Percentiles rank a stretch among this genome's conserved stretches.
phyloP scores from a whole-genome alignment of 2,888 invertebrate species.

The Stramonita haemastoma region DNA sequence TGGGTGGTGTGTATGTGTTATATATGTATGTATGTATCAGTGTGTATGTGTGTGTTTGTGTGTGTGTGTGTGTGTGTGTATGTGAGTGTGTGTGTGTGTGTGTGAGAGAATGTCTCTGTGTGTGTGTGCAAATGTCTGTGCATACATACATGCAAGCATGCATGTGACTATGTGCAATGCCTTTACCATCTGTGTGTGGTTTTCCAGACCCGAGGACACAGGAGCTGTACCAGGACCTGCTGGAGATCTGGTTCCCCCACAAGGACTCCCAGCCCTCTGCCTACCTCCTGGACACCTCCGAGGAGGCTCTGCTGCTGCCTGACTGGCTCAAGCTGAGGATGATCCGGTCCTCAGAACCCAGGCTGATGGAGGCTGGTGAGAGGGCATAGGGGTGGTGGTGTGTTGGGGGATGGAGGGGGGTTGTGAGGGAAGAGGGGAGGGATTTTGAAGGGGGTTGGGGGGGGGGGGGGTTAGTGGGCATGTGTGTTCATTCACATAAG shows the following conservation, averaged over 20 bases:
- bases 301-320: conserved; percentile 89
- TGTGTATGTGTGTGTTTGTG: neutral
- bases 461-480: too few species aligned
- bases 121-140: too few species aligned
- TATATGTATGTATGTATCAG: neutral
- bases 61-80: neutral
- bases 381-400: too few species aligned
- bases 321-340: conserved; percentile 95
- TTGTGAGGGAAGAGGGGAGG: too few species aligned
- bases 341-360: conserved; percentile 87
- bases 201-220: conserved; percentile 63
- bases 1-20: neutral
- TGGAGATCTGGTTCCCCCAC: conserved; percentile 92
- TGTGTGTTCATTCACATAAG: too few species aligned
- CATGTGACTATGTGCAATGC: neutral
- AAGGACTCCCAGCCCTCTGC: conserved; percentile 87
- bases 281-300: conserved; percentile 87
- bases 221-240: conserved; percentile 78
- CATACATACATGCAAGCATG: neutral
- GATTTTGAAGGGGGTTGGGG: too few species aligned
- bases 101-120: too few species aligned
- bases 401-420: too few species aligned
- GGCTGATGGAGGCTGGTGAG: conserved; percentile 86
- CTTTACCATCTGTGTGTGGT: neutral
- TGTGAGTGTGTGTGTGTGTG: too few species aligned